Percentiles rank a stretch among this genome's conserved stretches.
Evolutionary conservation across 2,113 vertebrate genomes (phyloP).

Genomic region (Danio rerio): DNA sequence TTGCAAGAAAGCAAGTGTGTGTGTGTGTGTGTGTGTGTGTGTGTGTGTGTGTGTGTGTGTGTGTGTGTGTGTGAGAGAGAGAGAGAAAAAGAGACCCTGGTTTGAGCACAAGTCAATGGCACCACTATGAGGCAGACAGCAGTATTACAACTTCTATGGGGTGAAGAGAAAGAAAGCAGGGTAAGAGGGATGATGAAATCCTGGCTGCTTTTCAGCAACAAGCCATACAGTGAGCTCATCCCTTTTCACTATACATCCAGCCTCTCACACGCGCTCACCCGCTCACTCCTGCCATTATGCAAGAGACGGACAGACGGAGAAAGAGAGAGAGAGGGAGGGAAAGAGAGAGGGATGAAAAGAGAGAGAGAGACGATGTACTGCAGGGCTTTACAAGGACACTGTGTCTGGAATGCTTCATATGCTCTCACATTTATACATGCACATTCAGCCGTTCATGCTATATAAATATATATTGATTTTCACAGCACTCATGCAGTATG

Average conservation of each 20-base stretch:
- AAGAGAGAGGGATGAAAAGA: neutral
- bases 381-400: constrained; percentile 51
- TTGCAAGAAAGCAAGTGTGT: neutral
- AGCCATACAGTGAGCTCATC: constrained; percentile 59
- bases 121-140: constrained; percentile 59
- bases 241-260: constrained; percentile 46
- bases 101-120: constrained; percentile 45
- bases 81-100: neutral
- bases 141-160: neutral
- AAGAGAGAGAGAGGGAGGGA: neutral
- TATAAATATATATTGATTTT: constrained; percentile 32
- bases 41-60: neutral
- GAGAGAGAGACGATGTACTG: neutral
- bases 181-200: constrained; percentile 60
- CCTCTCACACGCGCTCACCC: neutral
- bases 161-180: constrained; percentile 23
- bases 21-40: neutral
- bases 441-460: constrained; percentile 12
- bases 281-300: constrained; percentile 49
- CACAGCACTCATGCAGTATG: neutral
- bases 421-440: constrained; percentile 16
- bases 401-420: constrained; percentile 22
- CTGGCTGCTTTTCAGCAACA: constrained; percentile 63
- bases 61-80: neutral
- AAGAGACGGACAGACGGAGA: constrained; percentile 14